phyloP scores from a whole-genome alignment of 2,888 invertebrate species.

The Aromia moschata region DNA sequence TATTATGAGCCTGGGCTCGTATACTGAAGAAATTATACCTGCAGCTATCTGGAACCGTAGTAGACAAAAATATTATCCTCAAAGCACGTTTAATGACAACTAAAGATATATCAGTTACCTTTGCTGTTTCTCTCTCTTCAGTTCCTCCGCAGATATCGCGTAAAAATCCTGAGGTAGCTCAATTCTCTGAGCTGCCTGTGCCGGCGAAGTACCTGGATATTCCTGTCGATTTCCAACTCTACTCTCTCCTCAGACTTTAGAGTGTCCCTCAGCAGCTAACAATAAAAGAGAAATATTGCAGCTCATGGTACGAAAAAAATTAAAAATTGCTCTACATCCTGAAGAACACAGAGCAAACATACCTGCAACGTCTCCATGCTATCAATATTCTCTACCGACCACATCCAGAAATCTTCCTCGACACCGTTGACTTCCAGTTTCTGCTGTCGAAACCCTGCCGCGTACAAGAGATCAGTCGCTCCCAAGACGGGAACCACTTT shows the following conservation, averaged over 20 bases:
- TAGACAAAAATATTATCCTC: no score
- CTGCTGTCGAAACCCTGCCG: slow-evolving; percentile 82
- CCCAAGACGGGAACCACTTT: slow-evolving; percentile 84
- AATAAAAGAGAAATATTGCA: no score
- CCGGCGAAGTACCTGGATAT: slow-evolving; percentile 85
- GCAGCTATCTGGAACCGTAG: no score
- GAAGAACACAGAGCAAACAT: no score
- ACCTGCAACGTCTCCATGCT: slow-evolving; percentile 68
- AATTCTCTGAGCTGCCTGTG: slow-evolving; percentile 73
- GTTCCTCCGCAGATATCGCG: slow-evolving; percentile 80
- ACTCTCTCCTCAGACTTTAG: slow-evolving; percentile 83
- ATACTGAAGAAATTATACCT: no score
- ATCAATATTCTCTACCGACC: slow-evolving; percentile 69
- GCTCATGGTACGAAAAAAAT: no score
- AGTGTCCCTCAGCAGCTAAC: slow-evolving; percentile 78
- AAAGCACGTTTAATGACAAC: no score
- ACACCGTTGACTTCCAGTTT: slow-evolving; percentile 67
- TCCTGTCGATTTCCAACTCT: slow-evolving; percentile 84
- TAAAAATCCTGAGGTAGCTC: slow-evolving; percentile 88
- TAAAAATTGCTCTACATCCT: no score
- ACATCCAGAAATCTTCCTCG: slow-evolving; percentile 75
- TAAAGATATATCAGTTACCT: slow-evolving; percentile 68
- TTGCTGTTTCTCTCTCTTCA: slow-evolving; percentile 83
- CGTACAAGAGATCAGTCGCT: slow-evolving; percentile 79
- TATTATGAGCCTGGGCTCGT: no score